Evolutionary conservation across 2,888 invertebrate genomes (phyloP).

Genomic region (Drosophila pullipes): DNA sequence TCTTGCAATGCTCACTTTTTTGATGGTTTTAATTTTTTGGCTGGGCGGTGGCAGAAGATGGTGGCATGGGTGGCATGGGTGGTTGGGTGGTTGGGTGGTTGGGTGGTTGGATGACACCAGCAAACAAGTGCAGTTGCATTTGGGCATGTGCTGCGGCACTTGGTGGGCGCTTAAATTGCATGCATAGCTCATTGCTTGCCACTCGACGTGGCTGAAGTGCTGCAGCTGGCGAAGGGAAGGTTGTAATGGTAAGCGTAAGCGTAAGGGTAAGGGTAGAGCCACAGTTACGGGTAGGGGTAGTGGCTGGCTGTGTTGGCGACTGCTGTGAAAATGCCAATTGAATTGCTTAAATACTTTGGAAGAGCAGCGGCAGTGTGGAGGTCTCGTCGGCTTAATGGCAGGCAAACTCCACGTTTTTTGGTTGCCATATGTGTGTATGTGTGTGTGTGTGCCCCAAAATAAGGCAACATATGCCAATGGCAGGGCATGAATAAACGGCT

Average conservation of each 20-base stretch:
- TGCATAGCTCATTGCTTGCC: conserved; percentile 81
- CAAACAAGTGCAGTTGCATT: conserved; percentile 43
- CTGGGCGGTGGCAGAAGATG: not conserved
- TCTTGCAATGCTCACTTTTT: conserved; percentile 23
- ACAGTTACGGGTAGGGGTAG: not conserved
- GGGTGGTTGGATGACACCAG: conserved; percentile 21
- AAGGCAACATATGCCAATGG: conserved; percentile 76
- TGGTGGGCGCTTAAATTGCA: conserved; percentile 72
- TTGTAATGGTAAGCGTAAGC: not conserved
- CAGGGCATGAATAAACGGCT: conserved; percentile 62
- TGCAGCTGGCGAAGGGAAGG: conserved; percentile 28
- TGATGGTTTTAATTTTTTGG: conserved; percentile 22
- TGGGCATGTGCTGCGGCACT: conserved; percentile 34
- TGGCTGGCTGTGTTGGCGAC: conserved; percentile 22
- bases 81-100: no score
- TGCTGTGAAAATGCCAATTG: conserved; percentile 77
- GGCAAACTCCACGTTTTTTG: conserved; percentile 54
- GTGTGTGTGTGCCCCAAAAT: conserved; percentile 40
- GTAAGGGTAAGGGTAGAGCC: not conserved
- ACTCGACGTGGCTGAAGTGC: conserved; percentile 72
- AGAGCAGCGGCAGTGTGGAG: conserved; percentile 39
- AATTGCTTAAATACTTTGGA: conserved; percentile 78
- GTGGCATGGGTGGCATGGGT: not conserved
- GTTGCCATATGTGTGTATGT: conserved; percentile 49
- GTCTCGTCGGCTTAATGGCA: conserved; percentile 56